phyloP scores from a whole-genome alignment of 35 echinoderm and acorn worm genomes.

The Amphiura filiformis region DNA sequence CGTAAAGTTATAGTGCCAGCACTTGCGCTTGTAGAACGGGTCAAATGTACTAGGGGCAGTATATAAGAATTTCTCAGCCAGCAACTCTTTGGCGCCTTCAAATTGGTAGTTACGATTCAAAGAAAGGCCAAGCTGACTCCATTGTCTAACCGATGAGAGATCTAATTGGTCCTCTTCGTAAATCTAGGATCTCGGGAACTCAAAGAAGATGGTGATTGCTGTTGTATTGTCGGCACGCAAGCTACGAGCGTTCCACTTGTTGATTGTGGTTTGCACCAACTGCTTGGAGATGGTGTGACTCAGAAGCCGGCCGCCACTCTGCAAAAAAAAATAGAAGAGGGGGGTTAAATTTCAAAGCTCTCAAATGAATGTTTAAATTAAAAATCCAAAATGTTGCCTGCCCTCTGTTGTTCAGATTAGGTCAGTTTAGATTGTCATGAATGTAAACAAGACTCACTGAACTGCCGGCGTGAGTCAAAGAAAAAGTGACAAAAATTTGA shows the following conservation, averaged over 20 bases:
- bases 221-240: conserved; percentile 94
- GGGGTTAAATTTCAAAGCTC: too few relatives aligned
- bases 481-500: too few relatives aligned
- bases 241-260: conserved; percentile 71
- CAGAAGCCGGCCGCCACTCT: conserved; percentile 11
- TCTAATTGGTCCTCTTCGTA: not conserved
- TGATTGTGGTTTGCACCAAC: conserved; percentile 61
- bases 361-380: not conserved
- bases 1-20: not conserved
- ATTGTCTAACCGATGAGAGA: not conserved
- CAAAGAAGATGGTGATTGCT: conserved; percentile 73
- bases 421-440: too few relatives aligned
- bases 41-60: not conserved
- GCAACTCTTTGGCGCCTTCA: too few relatives aligned
- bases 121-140: not conserved
- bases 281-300: conserved; percentile 66
- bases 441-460: too few relatives aligned
- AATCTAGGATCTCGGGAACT: conserved; percentile 23
- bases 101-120: too few relatives aligned
- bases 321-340: not conserved
- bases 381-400: too few relatives aligned
- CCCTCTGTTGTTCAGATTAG: too few relatives aligned
- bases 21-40: not conserved
- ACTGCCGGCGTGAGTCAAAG: too few relatives aligned
- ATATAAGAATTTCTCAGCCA: too few relatives aligned